These are phyloP conservation scores for Kryphioiulus occultus DNA, from an alignment of 2,888 invertebrate genomes.

Conservation along the genomic window DNA sequence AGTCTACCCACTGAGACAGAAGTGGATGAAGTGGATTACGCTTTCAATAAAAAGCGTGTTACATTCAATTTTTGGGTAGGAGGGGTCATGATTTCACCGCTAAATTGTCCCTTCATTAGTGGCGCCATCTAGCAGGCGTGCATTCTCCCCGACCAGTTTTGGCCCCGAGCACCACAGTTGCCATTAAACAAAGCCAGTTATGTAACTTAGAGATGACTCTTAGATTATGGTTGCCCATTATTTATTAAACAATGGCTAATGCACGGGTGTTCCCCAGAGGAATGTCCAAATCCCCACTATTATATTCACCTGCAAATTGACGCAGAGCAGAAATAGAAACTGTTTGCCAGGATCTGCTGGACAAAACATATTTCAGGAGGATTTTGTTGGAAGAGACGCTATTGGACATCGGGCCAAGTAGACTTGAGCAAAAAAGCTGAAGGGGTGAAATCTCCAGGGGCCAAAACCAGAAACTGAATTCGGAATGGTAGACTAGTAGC, in stretches of 20 bases:
- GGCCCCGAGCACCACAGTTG: neutral
- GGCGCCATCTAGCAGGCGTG: neutral
- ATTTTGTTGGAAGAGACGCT: neutral
- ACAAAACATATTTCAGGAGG: conserved; percentile 30
- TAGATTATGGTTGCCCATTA: conserved; percentile 28
- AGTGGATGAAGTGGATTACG: too few relatives aligned
- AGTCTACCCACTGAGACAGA: too few relatives aligned
- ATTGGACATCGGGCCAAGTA: neutral
- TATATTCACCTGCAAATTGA: conserved; percentile 31
- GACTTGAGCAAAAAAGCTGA: neutral
- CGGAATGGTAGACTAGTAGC: conserved; percentile 35
- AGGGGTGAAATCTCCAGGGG: conserved; percentile 31
- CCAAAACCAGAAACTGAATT: conserved; percentile 7
- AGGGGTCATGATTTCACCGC: neutral
- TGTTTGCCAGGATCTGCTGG: neutral
- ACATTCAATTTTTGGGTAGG: neutral
- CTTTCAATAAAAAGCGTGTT: neutral
- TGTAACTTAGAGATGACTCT: conserved; percentile 20
- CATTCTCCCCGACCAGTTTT: neutral
- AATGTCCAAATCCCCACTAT: conserved; percentile 30
- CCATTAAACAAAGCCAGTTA: conserved; percentile 35
- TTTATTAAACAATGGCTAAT: conserved; percentile 35
- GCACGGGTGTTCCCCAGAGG: conserved; percentile 31
- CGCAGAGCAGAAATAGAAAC: neutral
- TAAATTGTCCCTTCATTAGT: neutral